Evolutionary conservation across 2,888 invertebrate genomes (phyloP).

Genomic region (Carterocephalus palaemon): DNA sequence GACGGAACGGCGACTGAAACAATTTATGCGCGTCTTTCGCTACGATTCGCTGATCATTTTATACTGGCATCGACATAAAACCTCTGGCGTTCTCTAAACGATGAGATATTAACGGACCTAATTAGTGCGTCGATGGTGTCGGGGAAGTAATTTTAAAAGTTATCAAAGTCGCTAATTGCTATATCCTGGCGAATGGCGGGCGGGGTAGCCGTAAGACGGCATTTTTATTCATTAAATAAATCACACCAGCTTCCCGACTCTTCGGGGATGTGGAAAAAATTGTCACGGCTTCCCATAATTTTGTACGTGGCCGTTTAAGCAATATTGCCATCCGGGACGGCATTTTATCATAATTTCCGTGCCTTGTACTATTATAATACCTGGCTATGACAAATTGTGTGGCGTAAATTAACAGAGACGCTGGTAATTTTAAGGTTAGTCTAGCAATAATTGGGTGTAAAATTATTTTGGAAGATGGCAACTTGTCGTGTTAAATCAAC

Average conservation of each 20-base stretch:
- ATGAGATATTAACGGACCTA: slow-evolving; percentile 25
- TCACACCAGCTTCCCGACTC: slow-evolving; percentile 59
- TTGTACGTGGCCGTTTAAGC: slow-evolving; percentile 71
- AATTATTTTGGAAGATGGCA: too few relatives aligned
- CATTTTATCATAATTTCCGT: slow-evolving; percentile 75
- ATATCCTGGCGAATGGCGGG: slow-evolving; percentile 57
- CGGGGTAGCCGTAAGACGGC: slow-evolving; percentile 41
- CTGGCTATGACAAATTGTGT: slow-evolving; percentile 37
- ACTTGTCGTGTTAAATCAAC: too few relatives aligned
- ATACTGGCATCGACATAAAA: background rate
- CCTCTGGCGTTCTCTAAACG: slow-evolving; percentile 5
- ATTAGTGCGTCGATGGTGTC: slow-evolving; percentile 39
- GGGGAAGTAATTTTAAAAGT: slow-evolving; percentile 54
- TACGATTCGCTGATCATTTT: slow-evolving; percentile 9
- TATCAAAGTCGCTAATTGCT: slow-evolving; percentile 66
- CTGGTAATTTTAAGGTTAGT: slow-evolving; percentile 14
- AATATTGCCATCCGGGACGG: slow-evolving; percentile 61
- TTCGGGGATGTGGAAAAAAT: slow-evolving; percentile 66
- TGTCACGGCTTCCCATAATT: slow-evolving; percentile 75
- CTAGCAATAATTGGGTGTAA: too few relatives aligned
- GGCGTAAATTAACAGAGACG: slow-evolving; percentile 21
- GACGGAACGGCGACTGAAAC: slow-evolving; percentile 16
- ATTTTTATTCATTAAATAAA: slow-evolving; percentile 79
- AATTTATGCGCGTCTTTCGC: slow-evolving; percentile 8
- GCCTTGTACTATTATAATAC: slow-evolving; percentile 48